Evolutionary conservation across 2,113 vertebrate genomes (phyloP).

Genomic region (Montifringilla adamsi): DNA sequence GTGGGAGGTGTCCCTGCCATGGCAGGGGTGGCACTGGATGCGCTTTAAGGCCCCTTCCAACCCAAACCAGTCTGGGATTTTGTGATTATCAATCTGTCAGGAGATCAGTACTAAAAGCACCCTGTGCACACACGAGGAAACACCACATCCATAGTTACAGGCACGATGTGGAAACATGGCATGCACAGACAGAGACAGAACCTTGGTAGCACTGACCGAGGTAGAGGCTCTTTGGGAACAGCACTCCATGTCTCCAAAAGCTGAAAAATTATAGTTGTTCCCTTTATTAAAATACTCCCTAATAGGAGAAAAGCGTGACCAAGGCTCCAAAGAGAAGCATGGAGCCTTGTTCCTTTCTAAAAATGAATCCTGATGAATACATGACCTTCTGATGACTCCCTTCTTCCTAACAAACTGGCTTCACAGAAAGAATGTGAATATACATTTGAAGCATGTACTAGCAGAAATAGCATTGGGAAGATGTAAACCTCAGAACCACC

Average conservation of each 20-base stretch:
- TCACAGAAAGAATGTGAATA: background rate
- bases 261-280: background rate
- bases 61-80: background rate
- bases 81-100: background rate
- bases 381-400: constrained; percentile 20
- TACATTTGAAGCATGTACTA: background rate
- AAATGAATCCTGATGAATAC: constrained; percentile 28
- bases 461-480: background rate
- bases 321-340: background rate
- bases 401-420: background rate
- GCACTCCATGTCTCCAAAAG: background rate
- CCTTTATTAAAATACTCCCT: constrained; percentile 5
- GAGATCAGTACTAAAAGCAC: background rate
- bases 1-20: background rate
- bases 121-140: background rate
- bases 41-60: background rate
- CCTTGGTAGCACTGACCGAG: background rate
- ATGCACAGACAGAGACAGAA: background rate
- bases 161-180: background rate
- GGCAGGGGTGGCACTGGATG: background rate
- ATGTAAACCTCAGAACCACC: background rate
- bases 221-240: background rate
- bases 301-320: background rate
- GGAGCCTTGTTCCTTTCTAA: constrained; percentile 6
- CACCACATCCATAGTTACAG: background rate